Evolutionary conservation across 2,888 invertebrate species (phyloP), one percentile per base, ranked within the genome.

Genomic region (Drosophila koepferae): DNA sequence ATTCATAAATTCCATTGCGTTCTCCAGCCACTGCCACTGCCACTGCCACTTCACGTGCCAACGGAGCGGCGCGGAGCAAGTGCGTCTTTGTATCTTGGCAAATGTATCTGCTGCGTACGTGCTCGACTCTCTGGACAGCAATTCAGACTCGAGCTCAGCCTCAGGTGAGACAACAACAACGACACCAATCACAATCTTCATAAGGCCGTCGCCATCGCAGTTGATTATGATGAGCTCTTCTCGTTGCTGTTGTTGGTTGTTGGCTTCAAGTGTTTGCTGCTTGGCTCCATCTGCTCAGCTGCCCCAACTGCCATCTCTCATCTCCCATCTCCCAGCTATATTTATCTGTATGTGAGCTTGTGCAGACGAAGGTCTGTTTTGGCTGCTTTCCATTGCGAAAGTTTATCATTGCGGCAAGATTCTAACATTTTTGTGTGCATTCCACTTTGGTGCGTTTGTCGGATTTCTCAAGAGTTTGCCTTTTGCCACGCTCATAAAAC

Each of bases 401-500:
- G 85, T 89, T 86, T 86, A 86, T 86, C 86, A 74, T 71, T 66
- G 89, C 86, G 85, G 86, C 89, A 82, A 86, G 86, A 86, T 86
- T 86, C 86, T 89, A 86, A 86, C 89, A 86, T 89, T 86, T 86
- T 86, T 86, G 89, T 86, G 86, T 86, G 86, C 89, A 88, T 86
- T 88, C 86, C 89, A 86, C 86, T 89, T 88, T 86, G 89, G 89
- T 89, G 86, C 86, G 86, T 84, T 88, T 75, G 51, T 79, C 60
- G 69, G 71, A 80, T 82, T 77, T 81, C 82, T 77, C 80, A 72
- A 81, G 82, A 83, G 73, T 80, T 77, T 78, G 72, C 80, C 77
- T 72, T 81, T 81, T 78, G 81, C 75, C 75, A 75, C 68, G 79
- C 86, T 86, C 89, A 84, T 89, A 89, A 84, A 86, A 86, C 89